Conservation (phyloP, 2,888 invertebrate genomes). For the Homarus gammarus region DNA sequence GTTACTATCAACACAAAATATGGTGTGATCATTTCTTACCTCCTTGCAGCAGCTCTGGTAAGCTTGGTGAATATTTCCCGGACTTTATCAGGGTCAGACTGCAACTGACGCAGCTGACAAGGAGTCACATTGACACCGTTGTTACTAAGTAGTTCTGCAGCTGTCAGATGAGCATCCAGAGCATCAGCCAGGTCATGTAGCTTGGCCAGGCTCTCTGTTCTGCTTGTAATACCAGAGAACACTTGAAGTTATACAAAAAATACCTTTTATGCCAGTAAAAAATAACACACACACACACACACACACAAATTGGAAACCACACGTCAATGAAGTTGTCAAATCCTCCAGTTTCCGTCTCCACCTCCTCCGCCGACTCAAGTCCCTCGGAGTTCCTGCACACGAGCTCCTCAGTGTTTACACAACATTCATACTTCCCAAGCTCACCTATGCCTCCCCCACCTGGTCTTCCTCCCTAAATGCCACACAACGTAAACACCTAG, state of each 20-base stretch:
- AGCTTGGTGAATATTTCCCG: slow-evolving; percentile 79
- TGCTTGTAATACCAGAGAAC: no score
- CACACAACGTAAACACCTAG: no score
- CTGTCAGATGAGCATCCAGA: slow-evolving; percentile 81
- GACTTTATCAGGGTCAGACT: slow-evolving; percentile 79
- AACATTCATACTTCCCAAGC: no score
- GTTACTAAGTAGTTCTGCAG: slow-evolving; percentile 81
- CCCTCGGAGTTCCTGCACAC: no score
- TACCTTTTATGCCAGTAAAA: not conserved
- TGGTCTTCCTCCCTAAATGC: no score
- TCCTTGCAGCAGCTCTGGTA: slow-evolving; percentile 79
- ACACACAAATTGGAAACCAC: not conserved
- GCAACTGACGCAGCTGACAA: slow-evolving; percentile 80
- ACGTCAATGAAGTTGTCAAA: no score
- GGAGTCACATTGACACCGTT: slow-evolving; percentile 81
- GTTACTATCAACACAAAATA: no score
- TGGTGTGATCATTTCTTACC: slow-evolving; percentile 77
- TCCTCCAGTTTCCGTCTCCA: no score
- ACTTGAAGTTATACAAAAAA: no score
- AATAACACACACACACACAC: not conserved
- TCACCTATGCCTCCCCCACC: no score
- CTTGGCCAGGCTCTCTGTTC: slow-evolving; percentile 66
- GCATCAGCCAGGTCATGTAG: slow-evolving; percentile 81
- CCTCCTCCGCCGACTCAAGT: no score
- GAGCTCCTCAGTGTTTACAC: no score